Evolutionary conservation across 2,113 vertebrate genomes (phyloP).

Genomic region (Sinocyclocheilus maitianheensis): DNA sequence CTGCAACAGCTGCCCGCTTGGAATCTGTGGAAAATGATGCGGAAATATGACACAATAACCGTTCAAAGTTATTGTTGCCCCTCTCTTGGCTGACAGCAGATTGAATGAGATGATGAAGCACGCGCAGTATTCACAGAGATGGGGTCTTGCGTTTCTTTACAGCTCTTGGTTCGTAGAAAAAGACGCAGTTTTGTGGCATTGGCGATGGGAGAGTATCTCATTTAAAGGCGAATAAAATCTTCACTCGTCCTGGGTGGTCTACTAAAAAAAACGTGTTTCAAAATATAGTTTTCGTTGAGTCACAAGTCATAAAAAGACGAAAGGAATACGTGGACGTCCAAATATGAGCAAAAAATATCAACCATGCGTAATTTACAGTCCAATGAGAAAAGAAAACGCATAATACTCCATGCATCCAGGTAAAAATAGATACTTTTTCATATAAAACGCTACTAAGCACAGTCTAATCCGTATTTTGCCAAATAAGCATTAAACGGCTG

Average conservation of each 20-base stretch:
- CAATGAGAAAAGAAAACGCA: background rate
- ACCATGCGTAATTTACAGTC: slow-evolving; percentile 23
- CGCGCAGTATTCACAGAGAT: slow-evolving; percentile 10
- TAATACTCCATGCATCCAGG: slow-evolving; percentile 29
- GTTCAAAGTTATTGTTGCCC: slow-evolving; percentile 10
- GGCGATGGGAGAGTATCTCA: background rate
- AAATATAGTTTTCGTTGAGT: slow-evolving; percentile 28
- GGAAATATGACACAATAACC: background rate
- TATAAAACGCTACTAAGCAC: slow-evolving; percentile 11
- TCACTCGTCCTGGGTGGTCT: background rate
- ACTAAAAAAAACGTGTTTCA: background rate
- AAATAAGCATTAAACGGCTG: slow-evolving; percentile 28
- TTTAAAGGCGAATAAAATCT: background rate
- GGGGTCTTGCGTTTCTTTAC: slow-evolving; percentile 21
- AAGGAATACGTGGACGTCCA: slow-evolving; percentile 11
- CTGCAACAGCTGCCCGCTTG: slow-evolving; percentile 51
- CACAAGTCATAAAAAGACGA: slow-evolving; percentile 12
- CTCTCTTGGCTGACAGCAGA: slow-evolving; percentile 15
- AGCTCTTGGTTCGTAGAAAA: slow-evolving; percentile 35
- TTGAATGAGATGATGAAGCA: slow-evolving; percentile 20
- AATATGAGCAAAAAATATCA: background rate
- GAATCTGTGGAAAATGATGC: background rate
- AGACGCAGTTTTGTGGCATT: slow-evolving; percentile 40
- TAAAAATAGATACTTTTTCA: background rate
- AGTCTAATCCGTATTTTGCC: slow-evolving; percentile 3